Evolutionary conservation across 2,797 vertebrate genomes (phyloP).

Genomic region (Atherinosoma microstoma): DNA sequence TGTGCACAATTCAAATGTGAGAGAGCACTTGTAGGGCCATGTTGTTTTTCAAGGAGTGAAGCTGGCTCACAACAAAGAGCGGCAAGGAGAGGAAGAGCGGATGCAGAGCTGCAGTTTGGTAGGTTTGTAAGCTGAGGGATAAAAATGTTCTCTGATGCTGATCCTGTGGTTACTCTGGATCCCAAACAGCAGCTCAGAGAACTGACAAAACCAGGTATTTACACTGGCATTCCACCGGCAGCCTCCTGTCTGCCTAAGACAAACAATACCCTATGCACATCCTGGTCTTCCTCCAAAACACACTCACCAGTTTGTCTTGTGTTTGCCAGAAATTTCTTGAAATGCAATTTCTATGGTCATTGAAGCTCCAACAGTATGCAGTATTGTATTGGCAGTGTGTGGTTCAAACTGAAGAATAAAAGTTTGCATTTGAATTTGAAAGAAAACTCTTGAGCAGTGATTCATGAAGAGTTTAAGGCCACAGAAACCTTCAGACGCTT

Average conservation of each 20-base stretch:
- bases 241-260: slow-evolving; percentile 58
- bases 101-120: slow-evolving; percentile 64
- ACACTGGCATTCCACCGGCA: slow-evolving; percentile 59
- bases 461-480: slow-evolving; percentile 54
- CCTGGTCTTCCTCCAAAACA: slow-evolving; percentile 55
- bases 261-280: slow-evolving; percentile 56
- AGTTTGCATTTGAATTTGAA: slow-evolving; percentile 51
- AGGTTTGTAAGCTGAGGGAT: slow-evolving; percentile 71
- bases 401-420: slow-evolving; percentile 27
- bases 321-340: slow-evolving; percentile 23
- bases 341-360: slow-evolving; percentile 31
- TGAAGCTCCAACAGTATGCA: slow-evolving; percentile 28
- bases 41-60: slow-evolving; percentile 44
- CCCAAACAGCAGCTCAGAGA: slow-evolving; percentile 60
- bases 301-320: slow-evolving; percentile 40
- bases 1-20: slow-evolving; percentile 55
- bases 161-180: slow-evolving; percentile 68
- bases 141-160: slow-evolving; percentile 75
- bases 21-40: slow-evolving; percentile 27
- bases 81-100: slow-evolving; percentile 47
- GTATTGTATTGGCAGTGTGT: slow-evolving; percentile 25
- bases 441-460: slow-evolving; percentile 43
- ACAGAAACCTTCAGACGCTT: slow-evolving; percentile 39
- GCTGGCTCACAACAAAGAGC: slow-evolving; percentile 53
- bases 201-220: slow-evolving; percentile 71